Evolutionary conservation across 1,140 invertebrate genomes (phyloP).

Genomic region (Sweltsa coloradensis): DNA sequence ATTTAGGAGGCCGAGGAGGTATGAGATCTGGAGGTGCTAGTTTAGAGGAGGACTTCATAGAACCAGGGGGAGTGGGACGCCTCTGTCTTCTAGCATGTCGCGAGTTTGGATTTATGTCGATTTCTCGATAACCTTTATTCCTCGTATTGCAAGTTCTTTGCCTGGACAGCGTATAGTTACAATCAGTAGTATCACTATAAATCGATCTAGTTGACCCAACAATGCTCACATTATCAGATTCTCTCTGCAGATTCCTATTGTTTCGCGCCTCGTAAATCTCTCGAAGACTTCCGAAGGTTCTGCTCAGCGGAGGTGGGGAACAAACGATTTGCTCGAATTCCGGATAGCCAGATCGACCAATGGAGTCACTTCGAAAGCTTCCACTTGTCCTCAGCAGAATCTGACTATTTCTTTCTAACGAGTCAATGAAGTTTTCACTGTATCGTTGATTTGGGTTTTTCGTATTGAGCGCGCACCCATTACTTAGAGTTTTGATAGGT

Average conservation of each 20-base stretch:
- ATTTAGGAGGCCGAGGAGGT: conserved; percentile 17
- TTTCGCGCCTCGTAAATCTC: conserved; percentile 52
- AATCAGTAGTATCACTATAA: conserved; percentile 19
- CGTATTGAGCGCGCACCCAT: too few species aligned
- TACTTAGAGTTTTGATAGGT: conserved; percentile 40
- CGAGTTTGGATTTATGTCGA: conserved; percentile 23
- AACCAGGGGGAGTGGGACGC: conserved; percentile 6
- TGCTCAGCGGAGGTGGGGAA: conserved; percentile 6
- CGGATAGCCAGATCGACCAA: neutral
- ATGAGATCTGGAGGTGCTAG: neutral
- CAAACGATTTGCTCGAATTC: conserved; percentile 5
- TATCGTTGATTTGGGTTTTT: neutral
- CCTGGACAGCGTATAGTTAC: conserved; percentile 21
- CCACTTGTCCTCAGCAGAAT: conserved; percentile 41
- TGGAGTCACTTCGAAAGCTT: conserved; percentile 42
- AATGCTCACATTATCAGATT: conserved; percentile 16
- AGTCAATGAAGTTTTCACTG: conserved; percentile 32
- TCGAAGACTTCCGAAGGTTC: conserved; percentile 45
- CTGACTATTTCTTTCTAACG: conserved; percentile 41
- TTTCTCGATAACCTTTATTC: too few species aligned
- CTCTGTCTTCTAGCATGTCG: conserved; percentile 7
- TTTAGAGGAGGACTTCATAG: too few species aligned
- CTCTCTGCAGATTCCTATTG: conserved; percentile 13
- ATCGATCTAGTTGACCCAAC: conserved; percentile 18
- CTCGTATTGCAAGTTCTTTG: too few species aligned